These are phyloP conservation scores for Benitochromis conjunctus DNA, from an alignment of 2,113 vertebrate species.

Conservation along the genomic window DNA sequence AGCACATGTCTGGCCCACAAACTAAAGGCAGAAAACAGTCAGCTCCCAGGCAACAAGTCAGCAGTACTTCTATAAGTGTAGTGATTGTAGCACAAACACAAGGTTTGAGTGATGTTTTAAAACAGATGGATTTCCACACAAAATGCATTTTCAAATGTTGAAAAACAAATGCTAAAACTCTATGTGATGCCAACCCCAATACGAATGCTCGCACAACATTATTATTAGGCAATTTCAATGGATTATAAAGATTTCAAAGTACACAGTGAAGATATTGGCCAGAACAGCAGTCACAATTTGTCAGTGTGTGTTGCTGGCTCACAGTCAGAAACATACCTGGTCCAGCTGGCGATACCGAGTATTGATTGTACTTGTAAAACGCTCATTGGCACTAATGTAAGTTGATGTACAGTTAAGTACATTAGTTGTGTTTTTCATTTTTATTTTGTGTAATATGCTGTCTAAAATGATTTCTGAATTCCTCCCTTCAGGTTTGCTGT, in stretches of 20 bases:
- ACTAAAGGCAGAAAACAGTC: not conserved
- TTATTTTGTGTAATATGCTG: not conserved
- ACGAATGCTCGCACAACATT: not conserved
- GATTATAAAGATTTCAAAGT: constrained; percentile 9
- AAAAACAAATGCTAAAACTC: not conserved
- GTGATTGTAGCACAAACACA: not conserved
- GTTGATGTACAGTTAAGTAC: not conserved
- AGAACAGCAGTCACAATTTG: not conserved
- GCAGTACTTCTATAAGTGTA: not conserved
- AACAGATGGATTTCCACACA: not conserved
- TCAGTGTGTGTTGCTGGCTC: constrained; percentile 1
- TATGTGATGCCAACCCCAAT: not conserved
- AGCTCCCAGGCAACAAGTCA: not conserved
- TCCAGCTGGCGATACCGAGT: not conserved
- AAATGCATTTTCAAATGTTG: not conserved
- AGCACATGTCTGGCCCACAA: not conserved
- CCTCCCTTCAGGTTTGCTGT: not conserved
- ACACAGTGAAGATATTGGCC: not conserved
- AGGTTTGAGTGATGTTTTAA: not conserved
- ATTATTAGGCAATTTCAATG: not conserved
- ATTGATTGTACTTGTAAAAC: not conserved
- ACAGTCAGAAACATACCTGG: not conserved
- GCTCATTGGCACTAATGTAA: not conserved
- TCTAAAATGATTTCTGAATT: not conserved
- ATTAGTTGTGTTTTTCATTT: not conserved